Evolutionary conservation across 1,140 invertebrate genomes (phyloP).

Genomic region (Polyergus mexicanus): DNA sequence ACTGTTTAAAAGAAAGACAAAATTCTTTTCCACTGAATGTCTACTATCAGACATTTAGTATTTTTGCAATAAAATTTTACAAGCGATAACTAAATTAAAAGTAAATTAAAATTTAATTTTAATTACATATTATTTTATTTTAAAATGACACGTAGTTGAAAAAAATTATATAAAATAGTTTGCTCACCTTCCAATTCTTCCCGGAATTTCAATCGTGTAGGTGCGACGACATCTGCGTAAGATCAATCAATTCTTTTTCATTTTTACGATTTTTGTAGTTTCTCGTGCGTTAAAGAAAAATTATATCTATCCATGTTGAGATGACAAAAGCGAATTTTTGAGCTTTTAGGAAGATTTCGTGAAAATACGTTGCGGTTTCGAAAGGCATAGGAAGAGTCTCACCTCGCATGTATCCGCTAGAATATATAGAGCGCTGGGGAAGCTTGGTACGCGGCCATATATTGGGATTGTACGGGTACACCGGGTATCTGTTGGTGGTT

Average conservation of each 20-base stretch:
- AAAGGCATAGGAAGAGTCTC: constrained; percentile 24
- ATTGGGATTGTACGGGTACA: constrained; percentile 92
- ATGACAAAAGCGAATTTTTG: neutral
- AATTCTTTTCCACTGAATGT: neutral
- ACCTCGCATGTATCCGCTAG: constrained; percentile 80
- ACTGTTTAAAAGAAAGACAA: neutral
- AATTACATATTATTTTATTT: neutral
- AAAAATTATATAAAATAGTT: constrained; percentile 10
- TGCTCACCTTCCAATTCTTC: constrained; percentile 43
- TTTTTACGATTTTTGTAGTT: neutral
- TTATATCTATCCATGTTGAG: neutral
- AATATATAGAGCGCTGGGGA: constrained; percentile 80
- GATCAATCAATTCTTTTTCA: neutral
- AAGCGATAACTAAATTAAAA: too few relatives aligned
- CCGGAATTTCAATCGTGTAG: constrained; percentile 38
- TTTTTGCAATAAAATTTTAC: neutral
- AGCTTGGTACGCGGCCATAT: constrained; percentile 90
- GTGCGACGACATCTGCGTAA: constrained; percentile 20
- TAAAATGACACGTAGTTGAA: neutral
- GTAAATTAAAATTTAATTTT: neutral
- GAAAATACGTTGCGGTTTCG: neutral
- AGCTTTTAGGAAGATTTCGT: neutral
- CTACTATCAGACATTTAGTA: neutral
- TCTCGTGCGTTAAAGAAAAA: neutral
- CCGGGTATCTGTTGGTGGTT: constrained; percentile 78